A percentile compares a stretch with the other conserved stretches of the same genome.
phyloP scores from a whole-genome alignment of 1,140 invertebrate genomes.

The Megathymus violae region DNA sequence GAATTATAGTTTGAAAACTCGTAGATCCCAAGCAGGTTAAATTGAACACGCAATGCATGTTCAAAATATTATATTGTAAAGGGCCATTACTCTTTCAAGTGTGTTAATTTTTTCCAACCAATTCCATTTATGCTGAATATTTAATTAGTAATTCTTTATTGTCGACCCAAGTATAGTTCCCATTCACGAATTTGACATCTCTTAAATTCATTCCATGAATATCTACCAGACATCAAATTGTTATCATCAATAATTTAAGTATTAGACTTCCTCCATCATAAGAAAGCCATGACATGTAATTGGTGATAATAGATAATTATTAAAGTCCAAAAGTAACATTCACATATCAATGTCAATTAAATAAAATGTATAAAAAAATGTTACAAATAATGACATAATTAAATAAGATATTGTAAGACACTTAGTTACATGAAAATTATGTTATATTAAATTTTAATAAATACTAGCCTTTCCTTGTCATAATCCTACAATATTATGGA shows the following conservation, averaged over 20 bases:
- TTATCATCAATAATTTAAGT: too few species aligned
- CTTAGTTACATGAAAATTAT: background rate
- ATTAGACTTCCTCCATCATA: too few species aligned
- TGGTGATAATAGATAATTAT: too few species aligned
- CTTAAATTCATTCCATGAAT: too few species aligned
- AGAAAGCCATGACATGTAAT: too few species aligned
- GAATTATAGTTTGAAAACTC: conserved; percentile 15
- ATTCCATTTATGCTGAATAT: too few species aligned
- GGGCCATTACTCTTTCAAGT: conserved; percentile 8
- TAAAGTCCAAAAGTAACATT: too few species aligned
- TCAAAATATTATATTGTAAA: background rate
- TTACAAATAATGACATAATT: background rate
- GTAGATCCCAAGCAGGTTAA: background rate
- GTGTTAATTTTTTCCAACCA: too few species aligned
- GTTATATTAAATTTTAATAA: conserved; percentile 12
- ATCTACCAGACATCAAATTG: too few species aligned
- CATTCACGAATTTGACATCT: too few species aligned
- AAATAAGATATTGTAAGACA: background rate
- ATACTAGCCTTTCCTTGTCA: background rate
- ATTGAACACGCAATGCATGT: conserved; percentile 21
- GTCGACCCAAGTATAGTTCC: too few species aligned
- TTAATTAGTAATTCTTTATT: too few species aligned
- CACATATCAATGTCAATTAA: background rate
- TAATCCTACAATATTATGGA: conserved; percentile 12
- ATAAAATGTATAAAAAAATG: background rate